A percentile compares a stretch with the other conserved stretches of the same genome.
Evolutionary conservation across 2,797 vertebrate genomes (phyloP).

Genomic region (Tapera naevia): DNA sequence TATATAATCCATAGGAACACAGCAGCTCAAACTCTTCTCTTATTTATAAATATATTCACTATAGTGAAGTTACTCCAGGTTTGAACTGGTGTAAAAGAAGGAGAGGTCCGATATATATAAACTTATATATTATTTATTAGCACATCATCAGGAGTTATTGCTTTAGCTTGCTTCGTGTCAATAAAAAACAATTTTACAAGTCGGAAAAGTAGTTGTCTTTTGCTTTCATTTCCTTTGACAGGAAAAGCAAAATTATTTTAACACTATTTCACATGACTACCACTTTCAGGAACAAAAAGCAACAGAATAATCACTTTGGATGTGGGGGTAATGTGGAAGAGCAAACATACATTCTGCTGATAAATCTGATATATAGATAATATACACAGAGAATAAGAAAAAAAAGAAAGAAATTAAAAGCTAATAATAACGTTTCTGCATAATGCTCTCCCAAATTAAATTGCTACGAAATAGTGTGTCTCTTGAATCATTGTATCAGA

Average conservation of each 20-base stretch:
- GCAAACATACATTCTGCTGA: not conserved
- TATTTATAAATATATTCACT: not conserved
- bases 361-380: not conserved
- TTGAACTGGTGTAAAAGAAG: not conserved
- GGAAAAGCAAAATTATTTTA: constrained; percentile 19
- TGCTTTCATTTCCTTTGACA: constrained; percentile 41
- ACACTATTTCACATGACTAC: constrained; percentile 41
- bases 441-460: constrained; percentile 31
- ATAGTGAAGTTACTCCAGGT: not conserved
- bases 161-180: not conserved
- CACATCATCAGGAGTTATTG: not conserved
- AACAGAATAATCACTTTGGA: not conserved
- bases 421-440: not conserved
- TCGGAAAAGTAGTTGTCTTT: constrained; percentile 31
- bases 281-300: constrained; percentile 1
- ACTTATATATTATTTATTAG: constrained; percentile 28
- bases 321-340: not conserved
- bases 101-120: not conserved
- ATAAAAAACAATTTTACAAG: not conserved
- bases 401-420: not conserved
- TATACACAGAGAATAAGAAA: not conserved
- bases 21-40: not conserved
- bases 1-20: not conserved
- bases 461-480: not conserved
- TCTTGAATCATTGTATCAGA: constrained; percentile 14